A percentile compares a stretch with the other conserved stretches of the same genome.
Evolutionary conservation across 1,140 invertebrate species (phyloP).

Genomic region (Drosophila suzukii): DNA sequence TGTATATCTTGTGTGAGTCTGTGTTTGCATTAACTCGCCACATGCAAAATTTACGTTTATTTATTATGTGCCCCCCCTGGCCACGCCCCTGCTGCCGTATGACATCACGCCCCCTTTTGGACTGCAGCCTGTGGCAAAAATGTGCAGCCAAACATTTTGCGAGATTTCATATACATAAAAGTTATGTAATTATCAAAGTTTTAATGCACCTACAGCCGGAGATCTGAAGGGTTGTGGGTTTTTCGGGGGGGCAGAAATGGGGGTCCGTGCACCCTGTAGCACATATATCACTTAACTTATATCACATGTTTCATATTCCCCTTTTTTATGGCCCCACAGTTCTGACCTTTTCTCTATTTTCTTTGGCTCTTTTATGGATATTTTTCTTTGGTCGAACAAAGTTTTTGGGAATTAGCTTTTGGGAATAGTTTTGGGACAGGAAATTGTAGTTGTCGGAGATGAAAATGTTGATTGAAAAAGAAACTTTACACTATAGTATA

Average conservation of each 20-base stretch:
- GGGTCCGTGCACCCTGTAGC: constrained; percentile 14
- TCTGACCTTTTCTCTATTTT: constrained; percentile 34
- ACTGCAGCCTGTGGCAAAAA: constrained; percentile 59
- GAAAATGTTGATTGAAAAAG: constrained; percentile 3
- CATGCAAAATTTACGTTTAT: constrained; percentile 82
- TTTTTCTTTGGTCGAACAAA: constrained; percentile 27
- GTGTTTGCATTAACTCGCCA: constrained; percentile 79
- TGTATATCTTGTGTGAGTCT: constrained; percentile 47
- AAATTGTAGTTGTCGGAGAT: constrained; percentile 29
- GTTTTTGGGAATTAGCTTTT: constrained; percentile 40
- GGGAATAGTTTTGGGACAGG: constrained; percentile 20
- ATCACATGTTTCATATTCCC: constrained; percentile 48
- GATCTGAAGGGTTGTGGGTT: constrained; percentile 26
- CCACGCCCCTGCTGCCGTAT: constrained; percentile 19
- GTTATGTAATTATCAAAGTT: constrained; percentile 82
- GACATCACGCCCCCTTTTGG: constrained; percentile 29
- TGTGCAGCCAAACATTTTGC: constrained; percentile 74
- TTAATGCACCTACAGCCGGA: constrained; percentile 68
- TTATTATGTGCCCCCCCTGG: constrained; percentile 62
- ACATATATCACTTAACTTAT: constrained; percentile 50
- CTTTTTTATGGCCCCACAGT: constrained; percentile 18
- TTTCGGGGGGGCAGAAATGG: neutral
- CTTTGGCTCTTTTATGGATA: constrained; percentile 22
- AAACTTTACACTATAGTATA: neutral
- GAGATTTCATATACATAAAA: constrained; percentile 67